Conservation (phyloP, 2,113 vertebrate genomes). For the Delphinus delphis region DNA sequence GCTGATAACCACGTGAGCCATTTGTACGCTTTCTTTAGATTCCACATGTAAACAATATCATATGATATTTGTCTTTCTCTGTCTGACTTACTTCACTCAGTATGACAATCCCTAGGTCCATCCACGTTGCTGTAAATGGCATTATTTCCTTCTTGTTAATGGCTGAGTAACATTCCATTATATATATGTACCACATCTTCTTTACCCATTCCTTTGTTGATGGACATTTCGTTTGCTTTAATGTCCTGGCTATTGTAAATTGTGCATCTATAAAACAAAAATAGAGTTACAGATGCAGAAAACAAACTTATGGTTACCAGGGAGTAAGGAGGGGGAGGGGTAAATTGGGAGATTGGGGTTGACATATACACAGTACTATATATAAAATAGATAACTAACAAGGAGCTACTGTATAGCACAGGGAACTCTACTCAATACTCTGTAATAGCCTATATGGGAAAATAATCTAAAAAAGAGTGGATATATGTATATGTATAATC, state of each 20-base stretch:
- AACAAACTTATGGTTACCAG: neutral
- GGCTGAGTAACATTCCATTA: neutral
- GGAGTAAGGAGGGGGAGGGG: neutral
- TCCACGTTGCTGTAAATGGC: neutral
- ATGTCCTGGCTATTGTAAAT: neutral
- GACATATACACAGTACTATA: neutral
- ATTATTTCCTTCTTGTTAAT: neutral
- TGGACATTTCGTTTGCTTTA: neutral
- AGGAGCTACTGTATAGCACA: neutral
- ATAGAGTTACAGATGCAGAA: neutral
- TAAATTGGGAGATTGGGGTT: neutral
- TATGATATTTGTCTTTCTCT: neutral
- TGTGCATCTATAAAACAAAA: neutral
- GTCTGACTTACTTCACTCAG: neutral
- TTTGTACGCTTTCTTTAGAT: neutral
- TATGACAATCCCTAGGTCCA: neutral
- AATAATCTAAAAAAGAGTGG: neutral
- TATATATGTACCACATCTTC: neutral
- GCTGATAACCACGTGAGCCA: fast-evolving
- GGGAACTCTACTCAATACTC: neutral
- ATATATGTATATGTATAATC: neutral
- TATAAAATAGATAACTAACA: neutral
- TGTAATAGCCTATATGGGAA: neutral
- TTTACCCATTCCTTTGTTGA: neutral
- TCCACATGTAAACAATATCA: neutral